Percentiles rank a stretch among this genome's conserved stretches.
Conservation (phyloP, 2,888 invertebrate species). For the Notodromas monacha region DNA sequence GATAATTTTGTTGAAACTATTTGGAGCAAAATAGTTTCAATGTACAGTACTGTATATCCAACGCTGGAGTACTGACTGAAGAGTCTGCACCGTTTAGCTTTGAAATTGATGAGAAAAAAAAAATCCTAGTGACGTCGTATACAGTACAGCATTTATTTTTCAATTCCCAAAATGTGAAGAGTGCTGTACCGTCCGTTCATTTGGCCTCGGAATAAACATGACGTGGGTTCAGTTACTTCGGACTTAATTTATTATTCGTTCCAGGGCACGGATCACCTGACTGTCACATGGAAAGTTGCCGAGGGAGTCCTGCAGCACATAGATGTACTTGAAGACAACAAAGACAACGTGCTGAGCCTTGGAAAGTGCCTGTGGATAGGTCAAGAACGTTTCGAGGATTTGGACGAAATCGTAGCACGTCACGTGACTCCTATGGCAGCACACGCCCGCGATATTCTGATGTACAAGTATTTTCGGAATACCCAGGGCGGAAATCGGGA, state of each 20-base stretch:
- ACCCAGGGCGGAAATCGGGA: constrained; percentile 44
- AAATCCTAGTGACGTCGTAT: no score
- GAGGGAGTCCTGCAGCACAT: constrained; percentile 84
- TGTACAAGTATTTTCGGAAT: constrained; percentile 60
- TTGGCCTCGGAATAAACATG: no score
- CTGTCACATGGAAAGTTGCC: constrained; percentile 93
- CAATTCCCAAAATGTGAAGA: no score
- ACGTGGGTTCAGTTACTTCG: no score
- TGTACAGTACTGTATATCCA: no score
- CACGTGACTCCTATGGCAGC: constrained; percentile 88
- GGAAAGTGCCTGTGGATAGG: constrained; percentile 60
- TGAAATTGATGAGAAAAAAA: no score
- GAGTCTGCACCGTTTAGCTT: no score
- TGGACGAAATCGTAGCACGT: constrained; percentile 93
- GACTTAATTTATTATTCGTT: constrained; percentile 9
- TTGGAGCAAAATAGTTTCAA: no score
- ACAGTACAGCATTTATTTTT: no score
- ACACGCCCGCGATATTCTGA: constrained; percentile 55
- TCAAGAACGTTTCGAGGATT: constrained; percentile 78
- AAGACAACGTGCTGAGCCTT: constrained; percentile 77
- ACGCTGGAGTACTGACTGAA: no score
- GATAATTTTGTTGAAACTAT: no score
- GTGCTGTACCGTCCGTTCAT: no score
- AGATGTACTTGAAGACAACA: constrained; percentile 74
- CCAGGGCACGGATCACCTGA: constrained; percentile 61